Percentiles rank a stretch among this genome's conserved stretches.
phyloP scores from a whole-genome alignment of 2,113 vertebrate genomes.

The Donacobius atricapilla region DNA sequence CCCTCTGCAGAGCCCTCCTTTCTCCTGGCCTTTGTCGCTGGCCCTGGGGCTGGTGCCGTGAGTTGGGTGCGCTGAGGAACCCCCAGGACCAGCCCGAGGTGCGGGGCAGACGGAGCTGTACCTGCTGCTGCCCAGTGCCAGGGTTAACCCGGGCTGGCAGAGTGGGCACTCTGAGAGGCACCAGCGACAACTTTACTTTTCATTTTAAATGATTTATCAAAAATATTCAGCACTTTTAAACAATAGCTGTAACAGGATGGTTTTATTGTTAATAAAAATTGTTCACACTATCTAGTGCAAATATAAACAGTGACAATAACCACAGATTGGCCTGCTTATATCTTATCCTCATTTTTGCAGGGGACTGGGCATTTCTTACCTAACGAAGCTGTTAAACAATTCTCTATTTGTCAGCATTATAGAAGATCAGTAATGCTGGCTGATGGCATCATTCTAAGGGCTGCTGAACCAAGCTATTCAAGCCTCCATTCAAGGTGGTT shows the following conservation, averaged over 20 bases:
- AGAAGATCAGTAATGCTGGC: not conserved
- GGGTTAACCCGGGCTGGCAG: too few species aligned
- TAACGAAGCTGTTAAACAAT: not conserved
- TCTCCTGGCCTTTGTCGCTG: too few species aligned
- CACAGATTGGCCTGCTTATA: not conserved
- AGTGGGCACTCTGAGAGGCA: too few species aligned
- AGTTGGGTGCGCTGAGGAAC: too few species aligned
- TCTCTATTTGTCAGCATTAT: not conserved
- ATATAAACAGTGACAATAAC: not conserved
- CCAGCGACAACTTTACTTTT: not conserved
- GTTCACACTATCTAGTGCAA: not conserved
- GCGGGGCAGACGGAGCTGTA: too few species aligned
- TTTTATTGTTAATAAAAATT: not conserved
- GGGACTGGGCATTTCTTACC: not conserved
- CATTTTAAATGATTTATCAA: not conserved
- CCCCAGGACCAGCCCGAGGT: too few species aligned
- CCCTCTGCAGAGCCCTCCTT: too few species aligned
- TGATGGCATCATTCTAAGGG: not conserved
- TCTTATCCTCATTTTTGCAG: not conserved
- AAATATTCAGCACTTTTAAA: not conserved
- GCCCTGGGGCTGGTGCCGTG: too few species aligned
- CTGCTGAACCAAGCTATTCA: not conserved
- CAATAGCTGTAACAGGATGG: not conserved
- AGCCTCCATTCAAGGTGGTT: not conserved
- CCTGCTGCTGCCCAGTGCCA: too few species aligned